Conservation (phyloP, 2,797 vertebrate genomes). For the Myotis findleyi region DNA sequence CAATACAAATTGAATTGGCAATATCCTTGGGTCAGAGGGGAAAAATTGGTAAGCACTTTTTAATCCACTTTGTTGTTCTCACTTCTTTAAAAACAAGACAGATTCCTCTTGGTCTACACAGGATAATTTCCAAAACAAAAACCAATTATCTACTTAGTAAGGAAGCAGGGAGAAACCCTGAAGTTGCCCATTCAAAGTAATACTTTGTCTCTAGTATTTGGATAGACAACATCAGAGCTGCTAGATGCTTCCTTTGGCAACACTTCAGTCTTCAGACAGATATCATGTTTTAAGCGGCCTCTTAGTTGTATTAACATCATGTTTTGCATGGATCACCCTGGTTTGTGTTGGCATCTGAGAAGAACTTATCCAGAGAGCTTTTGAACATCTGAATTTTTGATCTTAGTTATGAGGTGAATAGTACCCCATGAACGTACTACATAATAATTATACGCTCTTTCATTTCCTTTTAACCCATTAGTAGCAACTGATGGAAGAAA, state of each 20-base stretch:
- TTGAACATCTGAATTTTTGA: constrained; percentile 59
- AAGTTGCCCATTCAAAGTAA: constrained; percentile 78
- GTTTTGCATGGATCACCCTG: constrained; percentile 64
- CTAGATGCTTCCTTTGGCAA: constrained; percentile 73
- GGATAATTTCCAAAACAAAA: constrained; percentile 66
- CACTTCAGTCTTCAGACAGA: constrained; percentile 72
- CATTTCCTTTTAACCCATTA: constrained; percentile 67
- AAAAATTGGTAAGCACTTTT: constrained; percentile 61
- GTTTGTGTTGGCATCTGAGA: constrained; percentile 81
- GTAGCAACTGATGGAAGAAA: constrained; percentile 76
- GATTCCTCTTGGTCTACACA: not conserved
- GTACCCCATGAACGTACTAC: constrained; percentile 65
- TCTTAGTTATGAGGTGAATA: constrained; percentile 60
- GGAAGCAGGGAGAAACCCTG: constrained; percentile 76
- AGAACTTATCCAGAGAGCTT: constrained; percentile 72
- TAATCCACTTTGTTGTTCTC: constrained; percentile 15
- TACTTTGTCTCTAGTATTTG: constrained; percentile 73
- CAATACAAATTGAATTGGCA: constrained; percentile 46
- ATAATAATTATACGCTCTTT: constrained; percentile 36
- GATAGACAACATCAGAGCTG: constrained; percentile 77
- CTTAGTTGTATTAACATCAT: constrained; percentile 67
- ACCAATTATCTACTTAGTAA: constrained; percentile 67
- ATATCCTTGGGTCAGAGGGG: not conserved
- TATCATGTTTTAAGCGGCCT: constrained; percentile 67
- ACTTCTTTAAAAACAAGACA: constrained; percentile 41